phyloP scores from a whole-genome alignment of 1,140 invertebrate genomes.

The Homalodisca vitripennis region DNA sequence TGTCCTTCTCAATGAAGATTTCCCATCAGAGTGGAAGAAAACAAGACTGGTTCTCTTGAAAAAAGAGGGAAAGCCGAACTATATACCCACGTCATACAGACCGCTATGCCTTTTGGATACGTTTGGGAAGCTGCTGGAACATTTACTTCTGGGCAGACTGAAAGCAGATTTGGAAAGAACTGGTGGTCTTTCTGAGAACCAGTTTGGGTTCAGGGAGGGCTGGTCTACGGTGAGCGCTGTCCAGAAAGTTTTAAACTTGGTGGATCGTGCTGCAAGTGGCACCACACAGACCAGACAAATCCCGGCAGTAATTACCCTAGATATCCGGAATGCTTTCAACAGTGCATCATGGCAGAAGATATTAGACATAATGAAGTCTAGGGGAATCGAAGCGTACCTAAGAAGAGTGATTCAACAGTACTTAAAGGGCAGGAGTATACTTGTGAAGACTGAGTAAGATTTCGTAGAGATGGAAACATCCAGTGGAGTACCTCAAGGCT shows the following conservation, averaged over 20 bases:
- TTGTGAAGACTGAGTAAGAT: background rate
- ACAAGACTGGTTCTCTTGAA: background rate
- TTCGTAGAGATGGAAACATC: background rate
- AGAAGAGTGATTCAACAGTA: background rate
- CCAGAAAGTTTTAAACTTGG: background rate
- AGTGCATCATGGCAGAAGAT: conserved; percentile 1
- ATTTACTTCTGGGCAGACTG: background rate
- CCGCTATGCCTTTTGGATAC: background rate
- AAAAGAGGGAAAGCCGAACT: background rate
- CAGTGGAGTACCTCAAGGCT: background rate
- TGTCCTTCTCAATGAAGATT: background rate
- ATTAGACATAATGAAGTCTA: background rate
- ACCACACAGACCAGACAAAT: background rate
- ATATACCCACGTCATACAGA: no score
- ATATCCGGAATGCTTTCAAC: conserved; percentile 6
- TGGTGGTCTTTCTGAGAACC: background rate
- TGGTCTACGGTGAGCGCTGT: background rate
- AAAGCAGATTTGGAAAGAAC: background rate
- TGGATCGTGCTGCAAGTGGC: background rate
- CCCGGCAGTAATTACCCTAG: background rate
- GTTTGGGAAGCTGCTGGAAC: background rate
- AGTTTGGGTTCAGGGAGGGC: background rate
- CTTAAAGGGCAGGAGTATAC: background rate
- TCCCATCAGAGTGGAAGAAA: background rate
- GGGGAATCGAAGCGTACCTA: background rate